Percentiles rank a stretch among this genome's conserved stretches.
Evolutionary conservation across 2,797 vertebrate species (phyloP).

Genomic region (Sphenopsis melanotis): DNA sequence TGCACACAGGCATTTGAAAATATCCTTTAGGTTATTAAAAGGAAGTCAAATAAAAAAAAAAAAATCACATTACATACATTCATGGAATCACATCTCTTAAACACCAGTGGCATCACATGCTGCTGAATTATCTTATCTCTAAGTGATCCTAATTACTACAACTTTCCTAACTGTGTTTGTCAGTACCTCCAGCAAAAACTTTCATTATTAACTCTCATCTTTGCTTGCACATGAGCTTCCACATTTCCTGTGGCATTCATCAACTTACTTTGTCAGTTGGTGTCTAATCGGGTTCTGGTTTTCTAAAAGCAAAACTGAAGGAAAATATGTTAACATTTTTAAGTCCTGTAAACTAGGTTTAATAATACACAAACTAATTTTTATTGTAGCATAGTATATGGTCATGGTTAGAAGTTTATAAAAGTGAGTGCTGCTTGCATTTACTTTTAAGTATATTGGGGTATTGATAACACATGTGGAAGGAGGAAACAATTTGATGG

Average conservation of each 20-base stretch:
- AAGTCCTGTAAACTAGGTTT: background rate
- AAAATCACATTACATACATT: background rate
- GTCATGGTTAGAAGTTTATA: background rate
- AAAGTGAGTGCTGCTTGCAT: background rate
- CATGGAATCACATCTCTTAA: background rate
- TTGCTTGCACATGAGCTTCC: background rate
- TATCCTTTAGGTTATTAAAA: background rate
- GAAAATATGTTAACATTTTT: background rate
- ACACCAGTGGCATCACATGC: background rate
- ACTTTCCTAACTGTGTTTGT: background rate
- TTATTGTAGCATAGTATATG: background rate
- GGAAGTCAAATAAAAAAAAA: background rate
- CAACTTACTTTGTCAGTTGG: background rate
- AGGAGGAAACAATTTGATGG: background rate
- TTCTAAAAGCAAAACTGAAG: background rate
- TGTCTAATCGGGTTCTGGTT: background rate
- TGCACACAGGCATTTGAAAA: background rate
- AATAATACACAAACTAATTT: background rate
- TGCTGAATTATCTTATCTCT: background rate
- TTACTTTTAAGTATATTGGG: background rate
- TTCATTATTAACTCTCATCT: background rate
- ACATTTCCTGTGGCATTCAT: background rate
- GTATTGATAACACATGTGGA: background rate
- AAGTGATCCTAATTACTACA: background rate
- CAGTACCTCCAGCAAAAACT: background rate